A percentile compares a stretch with the other conserved stretches of the same genome.
Evolutionary conservation across 2,888 invertebrate genomes (phyloP).

Genomic region (Petrolisthes cinctipes): DNA sequence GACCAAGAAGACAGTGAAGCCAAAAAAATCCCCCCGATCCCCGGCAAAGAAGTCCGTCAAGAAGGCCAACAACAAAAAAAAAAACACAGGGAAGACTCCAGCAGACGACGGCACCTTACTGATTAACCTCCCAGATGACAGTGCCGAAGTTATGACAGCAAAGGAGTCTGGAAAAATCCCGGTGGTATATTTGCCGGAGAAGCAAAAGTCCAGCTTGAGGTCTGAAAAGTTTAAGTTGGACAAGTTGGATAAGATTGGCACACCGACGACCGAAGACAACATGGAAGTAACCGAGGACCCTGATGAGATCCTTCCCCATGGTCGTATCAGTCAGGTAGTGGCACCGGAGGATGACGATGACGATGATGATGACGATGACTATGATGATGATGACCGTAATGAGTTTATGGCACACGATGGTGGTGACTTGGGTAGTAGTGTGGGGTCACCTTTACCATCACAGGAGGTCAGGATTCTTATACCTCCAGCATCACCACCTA

Average conservation of each 20-base stretch:
- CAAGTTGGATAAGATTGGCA: too few species aligned
- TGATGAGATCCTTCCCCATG: neutral
- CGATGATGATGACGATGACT: neutral
- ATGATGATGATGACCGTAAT: neutral
- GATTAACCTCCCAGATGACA: neutral
- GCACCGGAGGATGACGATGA: neutral
- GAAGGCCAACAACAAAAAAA: neutral
- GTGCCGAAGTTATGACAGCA: neutral
- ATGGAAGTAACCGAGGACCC: neutral
- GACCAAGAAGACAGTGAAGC: neutral
- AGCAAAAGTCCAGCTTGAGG: too few species aligned
- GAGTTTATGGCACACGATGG: neutral
- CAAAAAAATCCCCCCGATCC: neutral
- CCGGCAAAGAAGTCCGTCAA: neutral
- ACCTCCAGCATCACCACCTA: neutral
- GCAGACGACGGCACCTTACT: neutral
- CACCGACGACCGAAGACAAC: too few species aligned
- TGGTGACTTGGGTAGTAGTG: neutral
- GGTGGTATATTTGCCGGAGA: too few species aligned
- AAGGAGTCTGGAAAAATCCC: too few species aligned
- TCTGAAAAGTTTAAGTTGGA: too few species aligned
- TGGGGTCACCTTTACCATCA: neutral
- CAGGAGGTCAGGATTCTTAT: conserved; percentile 13
- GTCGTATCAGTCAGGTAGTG: neutral
- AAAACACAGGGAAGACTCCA: neutral